Base-by-base conservation (phyloP, 2,888 invertebrate genomes). In the Nomada fucata region DNA sequence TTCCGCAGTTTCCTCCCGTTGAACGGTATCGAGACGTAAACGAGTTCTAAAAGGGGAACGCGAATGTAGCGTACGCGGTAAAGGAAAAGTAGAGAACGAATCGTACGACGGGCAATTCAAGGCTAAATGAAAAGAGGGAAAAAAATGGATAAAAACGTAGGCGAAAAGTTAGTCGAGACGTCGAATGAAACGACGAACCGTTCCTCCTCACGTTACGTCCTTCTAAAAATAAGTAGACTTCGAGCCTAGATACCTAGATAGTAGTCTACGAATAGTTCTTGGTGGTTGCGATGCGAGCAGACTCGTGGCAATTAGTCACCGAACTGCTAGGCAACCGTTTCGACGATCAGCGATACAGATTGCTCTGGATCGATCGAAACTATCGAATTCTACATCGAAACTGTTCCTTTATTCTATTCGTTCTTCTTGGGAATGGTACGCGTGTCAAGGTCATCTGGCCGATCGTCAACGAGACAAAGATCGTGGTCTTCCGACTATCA, bases 241-340 rank as follows among this genome's bases (percentile, higher is more conserved):
- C 92, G 93, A 93, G 93, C 93, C 93, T 92, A 93, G 93, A 93
- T 93, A 93, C 93, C 93, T 93, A 93, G 93, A 93, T 93, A 92
- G 92, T 91, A 88, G 89, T 92, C 92, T 92, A 93, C 93, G 92
- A 93, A 93, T 93, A 93, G 92, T 91, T 85, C 76, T 73, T 80
- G 89, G 83, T 91, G 85, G 89, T 88, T 83, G 36, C 86, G 87
- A 69, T 67, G 71, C 86, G 88, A 76, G 75, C 82, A 82, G 87
- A 89, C 91, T 90, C 88, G 90, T 89, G 90, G 86, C 81, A 81
- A 91, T 90, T 91, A 91, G 89, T 91, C 90, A 90, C 78, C 79
- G 18, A 70, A 59, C 42, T 59, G 67, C 63, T 59, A n/a, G 44
- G 23, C 68, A 55, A 69, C 75, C 71, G 55, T 70, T 68, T 53